Percentiles rank a stretch among this genome's conserved stretches.
Evolutionary conservation across 2,888 invertebrate species (phyloP).

Genomic region (Dioctria linearis): DNA sequence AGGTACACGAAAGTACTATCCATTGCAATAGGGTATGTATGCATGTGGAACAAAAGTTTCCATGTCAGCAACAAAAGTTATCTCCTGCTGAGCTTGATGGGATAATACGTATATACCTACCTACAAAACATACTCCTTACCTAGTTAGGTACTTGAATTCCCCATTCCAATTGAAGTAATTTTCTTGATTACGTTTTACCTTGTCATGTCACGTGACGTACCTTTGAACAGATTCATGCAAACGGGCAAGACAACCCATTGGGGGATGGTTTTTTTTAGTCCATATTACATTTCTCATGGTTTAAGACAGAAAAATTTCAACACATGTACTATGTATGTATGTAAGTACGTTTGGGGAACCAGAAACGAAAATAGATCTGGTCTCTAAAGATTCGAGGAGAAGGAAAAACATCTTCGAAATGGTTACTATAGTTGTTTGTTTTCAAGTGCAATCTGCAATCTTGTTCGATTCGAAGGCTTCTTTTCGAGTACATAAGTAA

Average conservation of each 20-base stretch:
- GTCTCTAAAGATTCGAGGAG: too few species aligned
- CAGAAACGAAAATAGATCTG: too few species aligned
- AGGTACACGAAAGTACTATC: too few species aligned
- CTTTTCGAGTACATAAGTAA: too few species aligned
- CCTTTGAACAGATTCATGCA: neutral
- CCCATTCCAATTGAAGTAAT: conserved; percentile 22
- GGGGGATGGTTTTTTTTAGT: neutral
- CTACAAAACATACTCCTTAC: neutral
- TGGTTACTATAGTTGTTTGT: too few species aligned
- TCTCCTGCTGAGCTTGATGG: neutral
- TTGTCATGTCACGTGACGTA: neutral
- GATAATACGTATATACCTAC: too few species aligned
- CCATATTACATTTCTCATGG: conserved; percentile 8
- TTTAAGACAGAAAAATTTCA: conserved; percentile 12
- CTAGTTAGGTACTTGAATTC: neutral
- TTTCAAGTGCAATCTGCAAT: too few species aligned
- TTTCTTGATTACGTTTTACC: conserved; percentile 12
- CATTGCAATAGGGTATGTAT: too few species aligned
- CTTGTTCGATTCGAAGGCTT: too few species aligned
- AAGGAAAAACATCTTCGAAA: too few species aligned
- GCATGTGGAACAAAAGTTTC: neutral
- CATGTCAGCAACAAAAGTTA: conserved; percentile 31
- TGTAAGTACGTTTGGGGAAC: neutral
- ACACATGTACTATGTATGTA: neutral
- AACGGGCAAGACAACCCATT: neutral